These are phyloP conservation scores for Drosophila ohnishii DNA, from an alignment of 1,140 invertebrate species.

Conservation along the genomic window DNA sequence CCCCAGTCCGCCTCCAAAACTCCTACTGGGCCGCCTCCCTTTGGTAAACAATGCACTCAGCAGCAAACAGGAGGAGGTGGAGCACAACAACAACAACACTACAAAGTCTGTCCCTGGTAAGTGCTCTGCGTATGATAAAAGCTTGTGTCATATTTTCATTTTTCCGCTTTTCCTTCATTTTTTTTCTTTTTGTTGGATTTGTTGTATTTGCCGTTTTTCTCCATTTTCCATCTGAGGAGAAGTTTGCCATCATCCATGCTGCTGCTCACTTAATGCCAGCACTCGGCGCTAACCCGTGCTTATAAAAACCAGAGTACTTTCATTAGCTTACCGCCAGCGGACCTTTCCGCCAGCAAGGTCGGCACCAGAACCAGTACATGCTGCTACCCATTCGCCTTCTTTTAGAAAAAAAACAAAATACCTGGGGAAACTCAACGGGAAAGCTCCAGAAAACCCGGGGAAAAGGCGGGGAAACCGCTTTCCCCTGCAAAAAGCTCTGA, in stretches of 20 bases:
- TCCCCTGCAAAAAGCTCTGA: slow-evolving; percentile 43
- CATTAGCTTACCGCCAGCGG: slow-evolving; percentile 73
- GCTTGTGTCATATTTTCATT: slow-evolving; percentile 59
- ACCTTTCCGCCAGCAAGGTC: slow-evolving; percentile 37
- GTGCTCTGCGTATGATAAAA: slow-evolving; percentile 72
- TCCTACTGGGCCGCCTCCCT: slow-evolving; percentile 7
- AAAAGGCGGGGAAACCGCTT: slow-evolving; percentile 16
- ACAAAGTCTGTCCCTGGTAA: slow-evolving; percentile 43
- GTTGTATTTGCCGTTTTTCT: slow-evolving; percentile 16
- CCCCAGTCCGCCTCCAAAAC: not conserved
- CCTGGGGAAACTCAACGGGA: slow-evolving; percentile 36
- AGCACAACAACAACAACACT: slow-evolving; percentile 36
- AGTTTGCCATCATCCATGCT: slow-evolving; percentile 42
- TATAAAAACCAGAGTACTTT: slow-evolving; percentile 67
- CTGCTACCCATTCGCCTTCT: not conserved
- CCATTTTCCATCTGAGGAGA: slow-evolving; percentile 11
- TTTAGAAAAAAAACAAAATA: slow-evolving; percentile 38
- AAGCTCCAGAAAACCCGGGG: slow-evolving; percentile 30
- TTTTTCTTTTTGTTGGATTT: slow-evolving; percentile 14
- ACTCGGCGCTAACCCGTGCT: slow-evolving; percentile 53
- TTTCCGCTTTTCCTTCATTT: slow-evolving; percentile 10
- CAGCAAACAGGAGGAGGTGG: slow-evolving; percentile 33
- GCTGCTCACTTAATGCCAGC: slow-evolving; percentile 58
- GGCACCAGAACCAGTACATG: slow-evolving; percentile 23
- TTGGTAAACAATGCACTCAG: slow-evolving; percentile 71